phyloP scores from a whole-genome alignment of 1,140 invertebrate species.

The Drosophila prosaltans region DNA sequence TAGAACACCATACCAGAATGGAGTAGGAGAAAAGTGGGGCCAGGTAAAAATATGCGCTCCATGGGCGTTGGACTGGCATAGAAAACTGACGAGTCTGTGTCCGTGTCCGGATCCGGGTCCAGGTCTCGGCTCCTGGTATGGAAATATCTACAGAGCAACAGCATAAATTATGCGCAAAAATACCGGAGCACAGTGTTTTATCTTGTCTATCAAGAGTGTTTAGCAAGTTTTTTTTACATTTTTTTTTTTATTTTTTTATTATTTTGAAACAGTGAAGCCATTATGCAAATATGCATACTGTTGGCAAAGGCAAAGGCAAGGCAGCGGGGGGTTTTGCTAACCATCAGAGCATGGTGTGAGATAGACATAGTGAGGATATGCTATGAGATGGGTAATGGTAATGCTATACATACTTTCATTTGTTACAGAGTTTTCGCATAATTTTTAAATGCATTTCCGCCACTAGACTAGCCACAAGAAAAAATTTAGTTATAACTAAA shows the following conservation, averaged over 20 bases:
- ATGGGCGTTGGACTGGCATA: conserved; percentile 5
- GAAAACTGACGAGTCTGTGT: background rate
- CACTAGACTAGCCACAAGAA: conserved; percentile 34
- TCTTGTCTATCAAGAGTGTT: conserved; percentile 82
- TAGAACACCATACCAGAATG: background rate
- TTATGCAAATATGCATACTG: conserved; percentile 80
- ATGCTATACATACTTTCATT: conserved; percentile 53
- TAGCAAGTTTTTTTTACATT: conserved; percentile 63
- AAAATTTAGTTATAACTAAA: conserved; percentile 48
- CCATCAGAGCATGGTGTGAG: background rate
- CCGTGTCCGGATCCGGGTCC: background rate
- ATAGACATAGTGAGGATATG: background rate
- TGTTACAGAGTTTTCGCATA: conserved; percentile 60
- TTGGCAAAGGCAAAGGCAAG: background rate
- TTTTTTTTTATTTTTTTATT: background rate
- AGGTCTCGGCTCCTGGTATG: background rate
- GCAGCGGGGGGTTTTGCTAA: conserved; percentile 46
- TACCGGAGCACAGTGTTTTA: conserved; percentile 74
- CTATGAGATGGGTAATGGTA: conserved; percentile 7
- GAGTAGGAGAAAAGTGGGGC: background rate
- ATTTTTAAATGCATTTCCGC: conserved; percentile 76
- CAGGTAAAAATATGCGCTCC: conserved; percentile 48
- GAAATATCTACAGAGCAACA: conserved; percentile 28
- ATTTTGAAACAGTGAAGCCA: conserved; percentile 73
- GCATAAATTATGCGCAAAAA: conserved; percentile 80